Evolutionary conservation across 1,140 invertebrate genomes (phyloP), one percentile per base, ranked within the genome.

Genomic region (Neodiprion pinetum): DNA sequence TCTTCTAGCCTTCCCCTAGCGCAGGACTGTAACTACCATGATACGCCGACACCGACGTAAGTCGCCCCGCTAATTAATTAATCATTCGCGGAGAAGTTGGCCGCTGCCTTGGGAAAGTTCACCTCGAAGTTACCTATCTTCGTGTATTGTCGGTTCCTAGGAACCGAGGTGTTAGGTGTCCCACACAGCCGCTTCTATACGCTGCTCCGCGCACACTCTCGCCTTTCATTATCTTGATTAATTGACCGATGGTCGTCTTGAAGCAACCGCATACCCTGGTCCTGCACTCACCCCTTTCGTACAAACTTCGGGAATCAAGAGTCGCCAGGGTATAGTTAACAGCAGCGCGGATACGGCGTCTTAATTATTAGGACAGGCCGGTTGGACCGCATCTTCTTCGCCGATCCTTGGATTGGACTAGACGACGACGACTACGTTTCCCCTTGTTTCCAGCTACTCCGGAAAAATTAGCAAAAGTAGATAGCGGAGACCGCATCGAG

Each of bases 201-300:
- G 67, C 77, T 73, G 68, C 76, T 74, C 72, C 74, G 74, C 75
- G 28, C 28, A 40, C 77, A 80, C 74, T 85, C 86, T 87, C 86
- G 78, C 78, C 84, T 82, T 84, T 88, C 85, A 86, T 88, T 88
- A 88, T 88, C 86, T 87, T 88, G 87, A 88, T 88, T 88, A 88
- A 88, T 88, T 87, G 87, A 88, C 86, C 86, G 85, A 88, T 88
- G 82, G 84, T 78, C 83, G 53, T 61, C 53, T 61, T 61, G 53
- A 17, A 61, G 8, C 53, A 17, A 9, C 53, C 53, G 53, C 53
- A 17, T 9, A 17, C 28, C 28, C 28, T 40, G 28, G 1, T 40
- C 28, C 28, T 40, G 28, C 28, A 40, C 28, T 40, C 28, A 1
- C 28, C 28, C 28, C 28, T 61, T 14, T 14, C 53, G n/a, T 17